Percentiles rank a stretch among this genome's conserved stretches.
Evolutionary conservation across 2,888 invertebrate species (phyloP).

Genomic region (Phengaris arion): DNA sequence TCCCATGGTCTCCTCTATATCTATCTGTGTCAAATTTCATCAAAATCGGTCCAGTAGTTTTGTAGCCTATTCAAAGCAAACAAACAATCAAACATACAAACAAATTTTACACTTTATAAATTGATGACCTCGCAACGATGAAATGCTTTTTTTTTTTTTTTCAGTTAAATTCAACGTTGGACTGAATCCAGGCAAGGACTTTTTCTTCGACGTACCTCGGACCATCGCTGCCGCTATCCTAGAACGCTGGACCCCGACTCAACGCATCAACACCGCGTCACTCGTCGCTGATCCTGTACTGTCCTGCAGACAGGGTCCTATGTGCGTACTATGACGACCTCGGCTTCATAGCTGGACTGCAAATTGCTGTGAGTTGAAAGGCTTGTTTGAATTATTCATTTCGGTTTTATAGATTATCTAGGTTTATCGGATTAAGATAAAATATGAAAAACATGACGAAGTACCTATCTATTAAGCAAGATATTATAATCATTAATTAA

Average conservation of each 20-base stretch:
- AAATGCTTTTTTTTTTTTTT: constrained; percentile 8
- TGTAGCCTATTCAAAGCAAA: too few relatives aligned
- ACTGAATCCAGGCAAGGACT: constrained; percentile 37
- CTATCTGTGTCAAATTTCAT: too few relatives aligned
- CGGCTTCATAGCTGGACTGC: constrained; percentile 52
- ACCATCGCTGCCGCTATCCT: constrained; percentile 42
- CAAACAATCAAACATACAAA: too few relatives aligned
- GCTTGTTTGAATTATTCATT: too few relatives aligned
- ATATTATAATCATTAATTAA: too few relatives aligned
- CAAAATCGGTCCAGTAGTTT: too few relatives aligned
- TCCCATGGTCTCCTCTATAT: too few relatives aligned
- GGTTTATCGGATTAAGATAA: too few relatives aligned
- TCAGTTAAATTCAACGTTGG: constrained; percentile 44
- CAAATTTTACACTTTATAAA: too few relatives aligned
- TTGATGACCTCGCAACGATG: not conserved
- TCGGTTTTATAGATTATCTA: too few relatives aligned
- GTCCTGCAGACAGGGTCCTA: constrained; percentile 47
- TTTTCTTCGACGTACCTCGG: constrained; percentile 50
- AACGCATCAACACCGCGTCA: constrained; percentile 42
- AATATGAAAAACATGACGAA: too few relatives aligned
- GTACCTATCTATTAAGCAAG: too few relatives aligned
- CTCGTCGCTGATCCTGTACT: constrained; percentile 49
- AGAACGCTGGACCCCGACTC: constrained; percentile 44
- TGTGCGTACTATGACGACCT: constrained; percentile 54
- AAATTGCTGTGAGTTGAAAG: constrained; percentile 53